Percentiles rank a stretch among this genome's conserved stretches.
Evolutionary conservation across 2,888 invertebrate genomes (phyloP).

Genomic region (Nipponacmea schrenckii): DNA sequence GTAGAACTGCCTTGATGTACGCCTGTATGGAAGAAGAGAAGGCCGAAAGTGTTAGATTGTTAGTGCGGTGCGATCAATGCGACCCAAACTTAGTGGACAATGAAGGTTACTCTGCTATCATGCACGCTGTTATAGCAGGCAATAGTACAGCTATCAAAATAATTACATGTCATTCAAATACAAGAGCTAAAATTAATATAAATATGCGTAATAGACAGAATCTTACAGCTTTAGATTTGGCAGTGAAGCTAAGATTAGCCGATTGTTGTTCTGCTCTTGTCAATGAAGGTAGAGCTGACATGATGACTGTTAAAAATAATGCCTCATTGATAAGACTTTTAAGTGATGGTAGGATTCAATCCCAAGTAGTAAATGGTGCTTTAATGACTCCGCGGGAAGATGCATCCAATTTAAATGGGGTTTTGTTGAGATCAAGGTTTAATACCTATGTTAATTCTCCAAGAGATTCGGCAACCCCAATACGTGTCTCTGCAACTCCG

Average conservation of each 20-base stretch:
- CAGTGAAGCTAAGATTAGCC: slow-evolving; percentile 45
- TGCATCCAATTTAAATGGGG: background rate
- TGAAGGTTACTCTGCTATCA: slow-evolving; percentile 46
- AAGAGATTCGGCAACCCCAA: background rate
- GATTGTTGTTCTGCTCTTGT: slow-evolving; percentile 51
- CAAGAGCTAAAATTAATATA: slow-evolving; percentile 38
- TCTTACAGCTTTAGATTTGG: slow-evolving; percentile 44
- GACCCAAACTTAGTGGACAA: slow-evolving; percentile 47
- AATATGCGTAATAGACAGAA: slow-evolving; percentile 41
- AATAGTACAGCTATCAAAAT: slow-evolving; percentile 43
- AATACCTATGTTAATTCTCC: background rate
- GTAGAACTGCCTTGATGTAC: slow-evolving; percentile 51
- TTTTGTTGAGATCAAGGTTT: background rate
- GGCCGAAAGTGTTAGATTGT: slow-evolving; percentile 43
- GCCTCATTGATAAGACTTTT: slow-evolving; percentile 19
- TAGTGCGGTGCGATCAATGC: slow-evolving; percentile 42
- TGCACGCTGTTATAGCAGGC: slow-evolving; percentile 47
- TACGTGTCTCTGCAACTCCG: background rate
- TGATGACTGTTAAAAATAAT: slow-evolving; percentile 25
- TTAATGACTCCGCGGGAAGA: background rate
- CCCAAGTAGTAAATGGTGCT: background rate
- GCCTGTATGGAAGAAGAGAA: slow-evolving; percentile 49
- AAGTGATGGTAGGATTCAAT: slow-evolving; percentile 1
- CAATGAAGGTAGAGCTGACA: slow-evolving; percentile 43
- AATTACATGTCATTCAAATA: slow-evolving; percentile 39